Evolutionary conservation across 2,113 vertebrate genomes (phyloP).

Genomic region (Pseudopipra pipra): DNA sequence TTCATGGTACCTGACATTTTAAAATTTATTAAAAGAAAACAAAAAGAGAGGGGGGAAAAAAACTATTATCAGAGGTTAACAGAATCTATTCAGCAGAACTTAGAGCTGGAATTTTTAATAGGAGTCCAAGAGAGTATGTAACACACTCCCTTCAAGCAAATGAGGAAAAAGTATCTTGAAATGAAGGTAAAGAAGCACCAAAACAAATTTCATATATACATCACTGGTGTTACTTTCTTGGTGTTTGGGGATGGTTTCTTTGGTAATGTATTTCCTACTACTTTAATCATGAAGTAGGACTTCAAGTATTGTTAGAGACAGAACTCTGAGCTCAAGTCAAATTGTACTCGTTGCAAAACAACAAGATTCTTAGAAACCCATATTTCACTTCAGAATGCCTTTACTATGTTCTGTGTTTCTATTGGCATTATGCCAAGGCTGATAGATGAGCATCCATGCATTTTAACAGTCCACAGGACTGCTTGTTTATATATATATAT

Average conservation of each 20-base stretch:
- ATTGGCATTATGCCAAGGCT: not conserved
- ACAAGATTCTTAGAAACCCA: not conserved
- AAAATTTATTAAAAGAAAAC: not conserved
- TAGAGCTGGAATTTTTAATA: not conserved
- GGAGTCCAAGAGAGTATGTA: not conserved
- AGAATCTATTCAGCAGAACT: not conserved
- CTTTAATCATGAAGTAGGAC: not conserved
- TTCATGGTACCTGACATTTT: not conserved
- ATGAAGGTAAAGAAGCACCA: not conserved
- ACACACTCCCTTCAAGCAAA: not conserved
- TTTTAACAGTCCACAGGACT: not conserved
- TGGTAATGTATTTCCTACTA: not conserved
- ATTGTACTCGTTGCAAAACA: not conserved
- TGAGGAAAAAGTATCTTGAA: not conserved
- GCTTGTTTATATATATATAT: not conserved
- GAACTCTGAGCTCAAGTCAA: not conserved
- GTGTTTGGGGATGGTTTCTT: not conserved
- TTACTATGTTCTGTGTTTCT: rapidly evolving
- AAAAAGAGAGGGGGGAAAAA: too few species aligned
- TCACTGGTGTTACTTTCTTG: not conserved
- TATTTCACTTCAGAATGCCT: not conserved
- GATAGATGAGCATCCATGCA: not conserved
- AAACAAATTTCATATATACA: not conserved
- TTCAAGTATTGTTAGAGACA: not conserved
- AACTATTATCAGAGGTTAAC: not conserved